Evolutionary conservation across 2,888 invertebrate genomes (phyloP), one percentile per base, ranked within the genome.

Genomic region (Therioaphis trifolii): DNA sequence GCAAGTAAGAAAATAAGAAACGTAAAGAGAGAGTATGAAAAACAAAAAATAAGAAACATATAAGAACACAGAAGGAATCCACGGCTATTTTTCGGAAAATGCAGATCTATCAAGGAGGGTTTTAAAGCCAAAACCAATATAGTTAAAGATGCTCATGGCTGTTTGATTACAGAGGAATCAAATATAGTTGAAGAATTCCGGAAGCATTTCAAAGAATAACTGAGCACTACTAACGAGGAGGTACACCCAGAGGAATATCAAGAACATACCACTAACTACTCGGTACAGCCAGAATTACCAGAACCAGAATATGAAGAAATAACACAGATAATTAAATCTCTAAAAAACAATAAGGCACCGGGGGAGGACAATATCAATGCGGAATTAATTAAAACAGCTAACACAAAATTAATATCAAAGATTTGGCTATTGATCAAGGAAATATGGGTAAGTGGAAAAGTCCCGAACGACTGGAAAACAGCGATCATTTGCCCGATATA

Each of bases 271-370:
- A 72, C 52, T 72, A 11, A 72, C 29, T 72, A 52, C 72, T 52
- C 52, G 4, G 75, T 75, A n/a, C 75, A 75, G 58, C 75, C 75
- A 58, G 75, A 75, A 40, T n/a, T 75, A 75, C 24, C 75, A 58
- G 75, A 75, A 75, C 75, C 75, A 75, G 75, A 75, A 40, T 58
- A 58, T 75, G 75, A 75, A 75, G 75, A 75, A 58, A 58, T 75
- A 58, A 58, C 40, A 75, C 40, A 15, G 58, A 75, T 75, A 58
- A 75, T 75, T 58, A 75, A 75, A 75, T 58, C 58, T 14, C 55
- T 75, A 58, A 75, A 75, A 75, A 40, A 75, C 75, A 75, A 75
- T 35, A 75, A 75, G 58, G 75, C 75, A 58, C 75, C 75, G 58
- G 74, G 55, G 58, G 58, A 75, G 21, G 55, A 75, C 21, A 55